These are phyloP conservation scores for Lymantria dispar DNA, from an alignment of 2,888 invertebrate genomes.

Conservation along the genomic window DNA sequence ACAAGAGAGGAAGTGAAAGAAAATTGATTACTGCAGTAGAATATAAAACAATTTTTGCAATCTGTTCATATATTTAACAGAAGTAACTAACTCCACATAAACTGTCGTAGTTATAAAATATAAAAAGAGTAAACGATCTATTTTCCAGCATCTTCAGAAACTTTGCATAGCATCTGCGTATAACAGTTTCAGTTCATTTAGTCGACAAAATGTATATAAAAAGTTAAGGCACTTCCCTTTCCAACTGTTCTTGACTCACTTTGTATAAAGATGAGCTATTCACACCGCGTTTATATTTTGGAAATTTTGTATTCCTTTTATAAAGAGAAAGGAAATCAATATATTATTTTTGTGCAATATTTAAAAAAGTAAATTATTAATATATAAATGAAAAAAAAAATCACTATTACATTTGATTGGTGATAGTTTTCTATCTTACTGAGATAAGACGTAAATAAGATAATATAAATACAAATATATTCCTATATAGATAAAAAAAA, in stretches of 20 bases:
- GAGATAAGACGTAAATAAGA: too few relatives aligned
- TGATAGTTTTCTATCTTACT: too few relatives aligned
- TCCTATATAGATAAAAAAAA: too few relatives aligned
- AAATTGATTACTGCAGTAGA: too few relatives aligned
- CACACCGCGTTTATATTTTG: conserved; percentile 24
- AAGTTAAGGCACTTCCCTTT: conserved; percentile 70
- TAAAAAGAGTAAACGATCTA: conserved; percentile 13
- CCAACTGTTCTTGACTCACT: conserved; percentile 67
- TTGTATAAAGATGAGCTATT: conserved; percentile 64
- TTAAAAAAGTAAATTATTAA: too few relatives aligned
- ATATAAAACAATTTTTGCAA: too few relatives aligned
- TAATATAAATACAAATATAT: too few relatives aligned
- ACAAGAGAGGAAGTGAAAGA: too few relatives aligned
- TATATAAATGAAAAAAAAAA: too few relatives aligned
- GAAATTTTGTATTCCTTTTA: background rate
- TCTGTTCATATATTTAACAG: background rate
- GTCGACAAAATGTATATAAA: conserved; percentile 75
- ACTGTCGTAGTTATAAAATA: background rate
- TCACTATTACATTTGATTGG: too few relatives aligned
- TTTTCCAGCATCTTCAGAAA: conserved; percentile 21
- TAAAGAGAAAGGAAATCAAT: background rate
- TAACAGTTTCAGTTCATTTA: conserved; percentile 77
- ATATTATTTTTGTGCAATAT: too few relatives aligned
- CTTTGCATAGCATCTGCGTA: conserved; percentile 60
- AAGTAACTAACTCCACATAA: background rate